These are phyloP conservation scores for Pyralis farinalis DNA, from an alignment of 2,888 invertebrate genomes.

Conservation along the genomic window DNA sequence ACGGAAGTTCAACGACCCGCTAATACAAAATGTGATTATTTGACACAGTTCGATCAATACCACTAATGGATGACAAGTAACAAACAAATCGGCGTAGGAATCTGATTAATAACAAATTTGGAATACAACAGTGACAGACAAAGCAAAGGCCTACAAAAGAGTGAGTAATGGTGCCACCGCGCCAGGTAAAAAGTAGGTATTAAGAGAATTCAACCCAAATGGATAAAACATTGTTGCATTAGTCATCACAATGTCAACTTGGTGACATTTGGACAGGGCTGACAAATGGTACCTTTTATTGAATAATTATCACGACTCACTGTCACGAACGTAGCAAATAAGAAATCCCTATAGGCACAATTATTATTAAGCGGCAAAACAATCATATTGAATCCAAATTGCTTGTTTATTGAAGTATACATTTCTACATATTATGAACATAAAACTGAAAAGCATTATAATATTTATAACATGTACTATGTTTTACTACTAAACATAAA, in stretches of 20 bases:
- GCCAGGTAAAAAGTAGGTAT: constrained; percentile 71
- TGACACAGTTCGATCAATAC: neutral
- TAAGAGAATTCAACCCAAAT: constrained; percentile 64
- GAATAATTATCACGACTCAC: constrained; percentile 60
- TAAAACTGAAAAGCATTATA: too few relatives aligned
- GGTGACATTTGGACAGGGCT: constrained; percentile 66
- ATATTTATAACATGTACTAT: too few relatives aligned
- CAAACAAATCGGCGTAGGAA: constrained; percentile 30
- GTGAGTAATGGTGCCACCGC: constrained; percentile 64
- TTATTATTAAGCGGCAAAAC: neutral
- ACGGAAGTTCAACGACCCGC: too few relatives aligned
- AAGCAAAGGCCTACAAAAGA: constrained; percentile 53
- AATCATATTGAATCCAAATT: neutral
- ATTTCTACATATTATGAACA: neutral
- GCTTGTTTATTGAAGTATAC: too few relatives aligned
- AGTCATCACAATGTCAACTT: constrained; percentile 72
- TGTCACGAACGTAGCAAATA: neutral
- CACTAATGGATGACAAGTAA: constrained; percentile 1
- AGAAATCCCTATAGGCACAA: neutral
- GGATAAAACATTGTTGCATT: constrained; percentile 66
- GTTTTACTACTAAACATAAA: too few relatives aligned
- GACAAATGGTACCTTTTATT: constrained; percentile 75
- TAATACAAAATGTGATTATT: too few relatives aligned
- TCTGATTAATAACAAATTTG: constrained; percentile 39
- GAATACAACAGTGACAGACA: constrained; percentile 42